Evolutionary conservation across 1,140 invertebrate genomes (phyloP).

Genomic region (Neoseiulus cucumeris): DNA sequence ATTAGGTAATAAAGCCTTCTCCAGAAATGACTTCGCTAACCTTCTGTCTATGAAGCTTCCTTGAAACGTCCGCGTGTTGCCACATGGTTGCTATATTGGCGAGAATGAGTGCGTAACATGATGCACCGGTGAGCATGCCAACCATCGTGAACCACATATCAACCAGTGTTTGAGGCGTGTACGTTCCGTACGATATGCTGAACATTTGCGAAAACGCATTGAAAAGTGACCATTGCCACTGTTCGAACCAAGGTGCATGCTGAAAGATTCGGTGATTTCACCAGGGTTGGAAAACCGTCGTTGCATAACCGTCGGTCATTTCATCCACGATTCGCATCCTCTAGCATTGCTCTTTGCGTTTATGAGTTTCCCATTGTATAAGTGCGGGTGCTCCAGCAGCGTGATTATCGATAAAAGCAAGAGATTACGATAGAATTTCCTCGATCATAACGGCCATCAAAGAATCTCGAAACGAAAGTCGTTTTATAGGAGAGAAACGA

Average conservation of each 20-base stretch:
- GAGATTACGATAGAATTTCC: too few species aligned
- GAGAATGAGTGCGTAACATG: neutral
- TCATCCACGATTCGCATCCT: too few species aligned
- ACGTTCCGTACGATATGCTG: neutral
- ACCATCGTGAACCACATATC: conserved; percentile 1
- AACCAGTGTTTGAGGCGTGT: neutral
- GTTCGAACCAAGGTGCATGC: conserved; percentile 1
- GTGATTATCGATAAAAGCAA: too few species aligned
- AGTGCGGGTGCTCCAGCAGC: too few species aligned
- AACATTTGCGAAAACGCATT: neutral
- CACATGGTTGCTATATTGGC: conserved; percentile 1
- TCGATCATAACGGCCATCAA: too few species aligned
- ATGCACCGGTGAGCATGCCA: neutral
- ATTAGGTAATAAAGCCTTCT: too few species aligned
- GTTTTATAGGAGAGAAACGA: too few species aligned
- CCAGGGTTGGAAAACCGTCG: too few species aligned
- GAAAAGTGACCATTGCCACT: conserved; percentile 2
- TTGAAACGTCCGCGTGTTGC: conserved; percentile 4
- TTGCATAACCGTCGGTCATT: too few species aligned
- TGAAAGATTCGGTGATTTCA: neutral
- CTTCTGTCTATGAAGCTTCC: conserved; percentile 1
- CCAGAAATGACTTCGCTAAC: neutral
- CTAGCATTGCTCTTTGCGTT: too few species aligned
- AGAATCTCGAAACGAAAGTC: too few species aligned
- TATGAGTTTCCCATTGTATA: too few species aligned